Conservation (phyloP, 2,888 invertebrate species). For the Tupiocoris notatus region DNA sequence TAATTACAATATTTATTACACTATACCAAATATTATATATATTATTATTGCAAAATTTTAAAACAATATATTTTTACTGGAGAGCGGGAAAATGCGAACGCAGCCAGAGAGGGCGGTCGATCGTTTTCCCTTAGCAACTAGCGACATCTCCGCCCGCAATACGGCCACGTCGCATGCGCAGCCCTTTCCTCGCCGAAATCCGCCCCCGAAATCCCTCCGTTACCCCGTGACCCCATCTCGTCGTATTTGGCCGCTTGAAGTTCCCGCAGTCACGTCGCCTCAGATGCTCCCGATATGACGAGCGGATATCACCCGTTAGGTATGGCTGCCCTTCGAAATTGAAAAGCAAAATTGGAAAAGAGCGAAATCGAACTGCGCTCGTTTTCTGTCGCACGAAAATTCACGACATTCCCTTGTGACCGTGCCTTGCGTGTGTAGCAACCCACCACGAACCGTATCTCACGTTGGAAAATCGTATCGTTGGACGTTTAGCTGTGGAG, state of each 20-base stretch:
- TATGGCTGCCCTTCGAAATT: conserved; percentile 19
- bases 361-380: neutral
- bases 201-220: neutral
- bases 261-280: conserved; percentile 22
- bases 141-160: conserved; percentile 1
- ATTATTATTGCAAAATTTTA: too few species aligned
- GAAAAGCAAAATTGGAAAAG: neutral
- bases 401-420: conserved; percentile 8
- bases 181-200: neutral
- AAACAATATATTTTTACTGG: too few species aligned
- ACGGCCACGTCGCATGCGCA: conserved; percentile 12
- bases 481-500: too few species aligned
- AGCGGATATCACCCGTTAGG: conserved; percentile 38
- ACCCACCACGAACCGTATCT: neutral
- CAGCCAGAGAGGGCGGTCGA: too few species aligned
- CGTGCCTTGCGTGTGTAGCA: conserved; percentile 25
- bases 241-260: conserved; percentile 23
- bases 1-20: too few species aligned
- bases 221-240: neutral
- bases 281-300: conserved; percentile 36
- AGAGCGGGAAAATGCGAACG: conserved; percentile 6
- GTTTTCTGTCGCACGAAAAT: neutral
- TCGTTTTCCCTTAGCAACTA: conserved; percentile 23
- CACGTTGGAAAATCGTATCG: too few species aligned
- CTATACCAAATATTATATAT: too few species aligned